phyloP scores from a whole-genome alignment of 1,140 invertebrate species.

The Drosophila nigromelanica region DNA sequence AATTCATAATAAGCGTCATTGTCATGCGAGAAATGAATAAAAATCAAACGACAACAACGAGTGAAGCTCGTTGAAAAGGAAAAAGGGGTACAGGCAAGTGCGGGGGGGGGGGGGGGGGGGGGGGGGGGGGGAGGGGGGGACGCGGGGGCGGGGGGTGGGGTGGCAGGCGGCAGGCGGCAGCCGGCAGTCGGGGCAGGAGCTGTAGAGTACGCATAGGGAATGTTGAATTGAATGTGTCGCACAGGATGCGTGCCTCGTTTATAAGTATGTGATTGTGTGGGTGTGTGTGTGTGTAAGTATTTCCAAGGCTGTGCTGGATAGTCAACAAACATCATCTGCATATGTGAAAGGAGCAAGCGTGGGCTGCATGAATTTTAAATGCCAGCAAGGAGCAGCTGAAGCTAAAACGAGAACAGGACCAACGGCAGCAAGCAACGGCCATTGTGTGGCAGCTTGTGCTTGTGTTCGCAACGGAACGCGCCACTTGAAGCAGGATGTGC shows the following conservation, averaged over 20 bases:
- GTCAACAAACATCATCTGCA: conserved; percentile 65
- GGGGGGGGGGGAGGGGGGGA: background rate
- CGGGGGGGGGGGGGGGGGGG: background rate
- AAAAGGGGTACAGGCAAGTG: conserved; percentile 55
- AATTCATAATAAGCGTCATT: conserved; percentile 83
- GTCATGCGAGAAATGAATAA: conserved; percentile 82
- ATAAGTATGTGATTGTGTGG: background rate
- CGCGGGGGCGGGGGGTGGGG: background rate
- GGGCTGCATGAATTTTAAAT: conserved; percentile 78
- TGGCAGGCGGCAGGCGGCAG: conserved; percentile 1
- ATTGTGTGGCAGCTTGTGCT: conserved; percentile 43
- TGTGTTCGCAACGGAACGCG: conserved; percentile 59
- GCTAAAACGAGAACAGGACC: conserved; percentile 5
- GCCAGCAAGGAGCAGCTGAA: conserved; percentile 37
- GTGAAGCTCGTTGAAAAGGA: conserved; percentile 56
- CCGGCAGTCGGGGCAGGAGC: conserved; percentile 5
- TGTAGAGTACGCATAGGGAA: conserved; percentile 43
- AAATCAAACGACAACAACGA: conserved; percentile 68
- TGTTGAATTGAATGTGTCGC: conserved; percentile 72
- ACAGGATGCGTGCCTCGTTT: conserved; percentile 70
- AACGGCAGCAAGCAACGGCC: conserved; percentile 30
- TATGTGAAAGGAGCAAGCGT: conserved; percentile 63
- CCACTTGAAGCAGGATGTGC: conserved; percentile 71
- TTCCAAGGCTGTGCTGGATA: conserved; percentile 39
- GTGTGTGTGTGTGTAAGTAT: conserved; percentile 14